Conservation (phyloP, 2,888 invertebrate species). For the Pachymerium ferrugineum region DNA sequence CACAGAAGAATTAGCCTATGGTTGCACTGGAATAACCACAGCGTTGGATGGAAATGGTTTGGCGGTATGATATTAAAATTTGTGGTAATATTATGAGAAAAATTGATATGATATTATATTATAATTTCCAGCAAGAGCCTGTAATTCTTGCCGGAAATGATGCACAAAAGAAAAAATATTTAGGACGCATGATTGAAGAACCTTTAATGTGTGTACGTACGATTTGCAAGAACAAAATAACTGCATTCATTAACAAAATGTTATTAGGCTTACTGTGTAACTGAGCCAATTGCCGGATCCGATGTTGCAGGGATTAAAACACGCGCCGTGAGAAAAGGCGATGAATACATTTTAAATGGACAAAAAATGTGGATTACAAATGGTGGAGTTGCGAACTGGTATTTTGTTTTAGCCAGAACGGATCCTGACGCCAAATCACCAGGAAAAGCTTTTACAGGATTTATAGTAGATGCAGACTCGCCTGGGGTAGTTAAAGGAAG, state of each 20-base stretch:
- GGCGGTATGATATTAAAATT: constrained; percentile 53
- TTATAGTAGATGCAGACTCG: constrained; percentile 87
- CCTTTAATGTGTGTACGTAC: constrained; percentile 80
- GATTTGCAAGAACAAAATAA: background rate
- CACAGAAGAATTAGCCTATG: constrained; percentile 84
- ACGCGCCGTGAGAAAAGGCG: constrained; percentile 85
- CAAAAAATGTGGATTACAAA: constrained; percentile 99
- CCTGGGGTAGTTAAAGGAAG: constrained; percentile 82
- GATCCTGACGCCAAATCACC: constrained; percentile 90
- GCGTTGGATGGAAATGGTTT: constrained; percentile 83
- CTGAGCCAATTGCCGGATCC: constrained; percentile 93
- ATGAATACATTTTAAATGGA: constrained; percentile 87
- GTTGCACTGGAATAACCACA: constrained; percentile 86
- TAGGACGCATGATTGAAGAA: constrained; percentile 82
- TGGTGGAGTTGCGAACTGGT: constrained; percentile 94
- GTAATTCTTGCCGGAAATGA: constrained; percentile 74
- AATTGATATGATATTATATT: background rate
- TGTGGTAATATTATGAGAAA: background rate
- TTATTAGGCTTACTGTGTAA: constrained; percentile 84
- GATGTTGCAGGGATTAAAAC: constrained; percentile 91
- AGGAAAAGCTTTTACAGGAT: constrained; percentile 91
- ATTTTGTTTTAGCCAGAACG: constrained; percentile 89
- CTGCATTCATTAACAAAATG: background rate
- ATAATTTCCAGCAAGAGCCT: constrained; percentile 70
- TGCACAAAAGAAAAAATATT: constrained; percentile 89